A percentile compares a stretch with the other conserved stretches of the same genome.
Evolutionary conservation across 2,888 invertebrate genomes (phyloP).

Genomic region (Drosophila kuntzei): DNA sequence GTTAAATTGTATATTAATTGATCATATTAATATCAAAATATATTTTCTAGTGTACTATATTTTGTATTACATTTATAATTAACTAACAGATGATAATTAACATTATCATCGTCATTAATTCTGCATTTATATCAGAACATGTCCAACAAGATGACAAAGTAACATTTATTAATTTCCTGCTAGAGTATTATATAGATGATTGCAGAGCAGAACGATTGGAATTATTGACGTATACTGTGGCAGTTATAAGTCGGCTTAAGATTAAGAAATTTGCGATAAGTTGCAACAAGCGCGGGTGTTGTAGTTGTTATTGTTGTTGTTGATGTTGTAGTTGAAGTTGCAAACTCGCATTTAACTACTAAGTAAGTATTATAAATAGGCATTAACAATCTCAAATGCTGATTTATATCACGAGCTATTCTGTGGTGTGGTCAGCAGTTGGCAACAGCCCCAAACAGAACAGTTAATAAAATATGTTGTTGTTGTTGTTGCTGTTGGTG

Average conservation of each 20-base stretch:
- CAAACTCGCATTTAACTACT: constrained; percentile 28
- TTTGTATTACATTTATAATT: neutral
- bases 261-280: constrained; percentile 61
- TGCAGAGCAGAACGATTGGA: constrained; percentile 22
- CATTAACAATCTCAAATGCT: constrained; percentile 57
- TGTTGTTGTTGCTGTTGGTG: constrained; percentile 24
- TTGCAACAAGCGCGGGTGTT: constrained; percentile 51
- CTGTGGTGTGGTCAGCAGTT: constrained; percentile 37
- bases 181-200: constrained; percentile 23
- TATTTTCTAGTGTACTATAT: neutral
- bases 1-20: neutral
- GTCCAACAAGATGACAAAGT: neutral
- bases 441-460: constrained; percentile 52
- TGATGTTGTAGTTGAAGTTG: constrained; percentile 35
- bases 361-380: constrained; percentile 50
- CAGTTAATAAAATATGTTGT: constrained; percentile 32
- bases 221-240: constrained; percentile 41
- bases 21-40: too few relatives aligned
- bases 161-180: neutral
- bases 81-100: neutral
- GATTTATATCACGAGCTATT: constrained; percentile 68
- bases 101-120: neutral
- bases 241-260: constrained; percentile 34
- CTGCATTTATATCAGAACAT: neutral
- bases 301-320: constrained; percentile 11